A percentile compares a stretch with the other conserved stretches of the same genome.
phyloP scores from a whole-genome alignment of 2,113 vertebrate genomes.

The Anhinga anhinga region DNA sequence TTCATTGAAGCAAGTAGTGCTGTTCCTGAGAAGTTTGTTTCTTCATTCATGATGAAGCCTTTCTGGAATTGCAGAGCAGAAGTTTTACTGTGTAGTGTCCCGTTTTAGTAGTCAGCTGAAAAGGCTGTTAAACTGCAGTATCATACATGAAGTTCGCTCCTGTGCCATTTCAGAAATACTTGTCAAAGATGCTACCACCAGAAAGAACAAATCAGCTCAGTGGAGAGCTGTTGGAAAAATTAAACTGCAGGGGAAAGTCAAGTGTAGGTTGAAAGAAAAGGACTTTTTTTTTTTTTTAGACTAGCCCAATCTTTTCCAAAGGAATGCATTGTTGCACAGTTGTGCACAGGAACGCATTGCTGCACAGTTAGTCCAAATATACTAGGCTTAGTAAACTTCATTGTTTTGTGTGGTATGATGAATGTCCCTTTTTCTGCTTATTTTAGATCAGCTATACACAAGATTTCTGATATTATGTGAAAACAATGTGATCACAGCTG shows the following conservation, averaged over 20 bases:
- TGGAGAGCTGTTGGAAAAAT: background rate
- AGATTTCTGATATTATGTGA: background rate
- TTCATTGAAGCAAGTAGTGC: background rate
- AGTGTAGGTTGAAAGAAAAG: background rate
- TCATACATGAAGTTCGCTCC: background rate
- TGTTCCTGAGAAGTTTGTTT: background rate
- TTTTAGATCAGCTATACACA: background rate
- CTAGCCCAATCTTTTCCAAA: background rate
- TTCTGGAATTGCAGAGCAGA: background rate
- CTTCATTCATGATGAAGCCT: background rate
- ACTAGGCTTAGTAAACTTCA: background rate
- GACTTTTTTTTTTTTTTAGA: background rate
- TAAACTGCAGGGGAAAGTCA: background rate
- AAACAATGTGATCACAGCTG: background rate
- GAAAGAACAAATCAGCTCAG: background rate
- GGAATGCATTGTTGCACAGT: background rate
- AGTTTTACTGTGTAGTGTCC: background rate
- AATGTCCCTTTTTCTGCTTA: background rate
- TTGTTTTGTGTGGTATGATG: background rate
- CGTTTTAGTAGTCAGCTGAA: background rate
- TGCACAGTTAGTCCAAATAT: background rate
- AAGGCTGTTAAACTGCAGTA: background rate
- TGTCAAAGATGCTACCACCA: background rate
- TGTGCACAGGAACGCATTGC: background rate
- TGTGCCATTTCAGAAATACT: background rate